Percentiles rank a stretch among this genome's conserved stretches.
phyloP scores from a whole-genome alignment of 2,113 vertebrate species.

The Nannobrachium achirus region DNA sequence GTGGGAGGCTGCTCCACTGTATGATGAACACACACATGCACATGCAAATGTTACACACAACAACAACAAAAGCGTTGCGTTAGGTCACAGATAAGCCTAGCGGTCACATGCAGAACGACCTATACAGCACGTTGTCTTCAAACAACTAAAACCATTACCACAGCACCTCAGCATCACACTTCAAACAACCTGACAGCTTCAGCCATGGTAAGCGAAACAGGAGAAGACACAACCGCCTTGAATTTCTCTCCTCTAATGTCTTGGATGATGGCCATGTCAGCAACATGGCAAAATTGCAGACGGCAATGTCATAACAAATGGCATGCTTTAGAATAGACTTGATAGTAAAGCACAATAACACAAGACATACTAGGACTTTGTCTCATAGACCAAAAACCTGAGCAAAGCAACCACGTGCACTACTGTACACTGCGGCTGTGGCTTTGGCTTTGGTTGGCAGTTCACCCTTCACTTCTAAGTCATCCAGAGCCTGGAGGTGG shows the following conservation, averaged over 20 bases:
- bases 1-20: constrained; percentile 91
- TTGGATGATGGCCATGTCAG: background rate
- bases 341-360: constrained; percentile 7
- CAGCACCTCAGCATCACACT: too few relatives aligned
- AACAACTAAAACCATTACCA: too few relatives aligned
- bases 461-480: too few relatives aligned
- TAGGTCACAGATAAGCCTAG: too few relatives aligned
- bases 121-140: too few relatives aligned
- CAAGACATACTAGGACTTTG: constrained; percentile 1
- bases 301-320: constrained; percentile 23
- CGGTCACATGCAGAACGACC: too few relatives aligned
- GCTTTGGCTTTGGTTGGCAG: too few relatives aligned
- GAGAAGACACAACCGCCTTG: background rate
- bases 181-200: background rate
- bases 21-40: constrained; percentile 33
- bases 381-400: too few relatives aligned
- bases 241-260: background rate
- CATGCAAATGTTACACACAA: constrained; percentile 14
- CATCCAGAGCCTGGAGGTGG: too few relatives aligned
- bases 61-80: too few relatives aligned
- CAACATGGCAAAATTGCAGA: background rate
- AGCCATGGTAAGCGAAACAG: background rate
- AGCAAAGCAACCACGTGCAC: too few relatives aligned
- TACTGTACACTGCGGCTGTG: too few relatives aligned
- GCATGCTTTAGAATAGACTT: background rate